Evolutionary conservation across 2,797 vertebrate species (phyloP), one percentile per base, ranked within the genome.

Genomic region (Remorina albescens): DNA sequence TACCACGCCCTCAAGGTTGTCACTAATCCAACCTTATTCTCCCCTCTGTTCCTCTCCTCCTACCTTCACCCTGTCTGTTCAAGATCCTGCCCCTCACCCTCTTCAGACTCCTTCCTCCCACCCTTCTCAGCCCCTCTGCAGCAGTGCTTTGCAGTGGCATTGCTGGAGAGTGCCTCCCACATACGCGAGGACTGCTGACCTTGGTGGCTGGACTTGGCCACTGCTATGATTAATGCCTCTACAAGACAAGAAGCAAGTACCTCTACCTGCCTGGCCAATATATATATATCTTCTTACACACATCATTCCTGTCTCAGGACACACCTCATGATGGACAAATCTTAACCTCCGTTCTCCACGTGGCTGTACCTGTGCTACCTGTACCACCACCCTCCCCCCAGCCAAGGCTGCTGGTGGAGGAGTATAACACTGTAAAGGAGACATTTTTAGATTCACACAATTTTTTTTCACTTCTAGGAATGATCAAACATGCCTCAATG

Each of bases 171-270:
- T 65, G 79, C 86, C 85, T 88, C 91, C 92, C 91, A 92, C 92
- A 89, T 84, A 86, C 67, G 65, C 50, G 34, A 89, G 76, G 85
- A 90, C 82, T 71, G 85, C 91, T 90, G 92, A 94, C 94, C 94
- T 94, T 93, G 92, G 89, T 67, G 86, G 76, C 87, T 88, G 80
- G 60, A 46, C 76, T 67, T 81, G 83, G 86, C 83, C 77, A 39
- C 74, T 69, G 86, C 89, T 81, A 85, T 93, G 91, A 95, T 95
- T 95, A 94, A 95, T 95, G 92, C 86, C 88, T 88, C 78, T 84
- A 94, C 91, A 92, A 92, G 91, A 91, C 86, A 78, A 91, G 87
- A 88, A 89, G 89, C 90, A 74, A 86, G 84, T 91, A 80, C 85
- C 87, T 86, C 81, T 74, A 85, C 83, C 89, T 85, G 77, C 84